Evolutionary conservation across 1,140 invertebrate species (phyloP).

Genomic region (Lordiphosa collinella): DNA sequence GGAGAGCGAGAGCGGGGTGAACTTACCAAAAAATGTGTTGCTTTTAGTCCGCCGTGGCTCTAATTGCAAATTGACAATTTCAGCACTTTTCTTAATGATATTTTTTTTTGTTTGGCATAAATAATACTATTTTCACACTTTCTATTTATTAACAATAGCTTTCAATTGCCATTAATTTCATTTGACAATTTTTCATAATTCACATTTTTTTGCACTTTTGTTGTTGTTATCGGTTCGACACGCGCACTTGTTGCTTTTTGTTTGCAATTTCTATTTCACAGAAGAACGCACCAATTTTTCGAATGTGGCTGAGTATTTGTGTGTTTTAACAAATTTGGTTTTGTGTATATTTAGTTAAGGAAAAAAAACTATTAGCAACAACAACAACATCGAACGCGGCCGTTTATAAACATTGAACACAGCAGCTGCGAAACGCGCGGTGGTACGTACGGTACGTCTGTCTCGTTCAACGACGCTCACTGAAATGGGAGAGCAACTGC

Average conservation of each 20-base stretch:
- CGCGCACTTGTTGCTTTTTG: slow-evolving; percentile 52
- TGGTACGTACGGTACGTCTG: slow-evolving; percentile 37
- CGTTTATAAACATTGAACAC: slow-evolving; percentile 5
- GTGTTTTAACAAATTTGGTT: slow-evolving; percentile 21
- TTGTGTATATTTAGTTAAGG: slow-evolving; percentile 11
- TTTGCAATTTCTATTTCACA: slow-evolving; percentile 14
- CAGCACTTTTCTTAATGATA: slow-evolving; percentile 34
- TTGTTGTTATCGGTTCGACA: slow-evolving; percentile 42
- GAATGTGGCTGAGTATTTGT: slow-evolving; percentile 21
- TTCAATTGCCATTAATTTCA: slow-evolving; percentile 36
- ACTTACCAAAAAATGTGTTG: too few relatives aligned
- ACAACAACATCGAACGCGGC: slow-evolving; percentile 21
- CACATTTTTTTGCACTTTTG: slow-evolving; percentile 25
- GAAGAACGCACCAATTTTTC: slow-evolving; percentile 23
- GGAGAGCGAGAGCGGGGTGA: not conserved
- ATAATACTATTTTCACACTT: slow-evolving; percentile 30
- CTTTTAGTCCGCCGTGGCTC: not conserved
- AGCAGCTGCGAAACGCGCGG: slow-evolving; percentile 26
- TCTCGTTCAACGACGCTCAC: slow-evolving; percentile 23
- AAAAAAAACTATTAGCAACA: slow-evolving; percentile 28
- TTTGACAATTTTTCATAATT: slow-evolving; percentile 44
- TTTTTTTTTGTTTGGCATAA: not conserved
- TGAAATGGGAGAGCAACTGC: slow-evolving; percentile 20
- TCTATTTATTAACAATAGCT: slow-evolving; percentile 44
- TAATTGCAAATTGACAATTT: slow-evolving; percentile 43